phyloP scores from a whole-genome alignment of 37 sponge, comb jelly and placozoan genomes.

The Ephydatia muelleri region DNA sequence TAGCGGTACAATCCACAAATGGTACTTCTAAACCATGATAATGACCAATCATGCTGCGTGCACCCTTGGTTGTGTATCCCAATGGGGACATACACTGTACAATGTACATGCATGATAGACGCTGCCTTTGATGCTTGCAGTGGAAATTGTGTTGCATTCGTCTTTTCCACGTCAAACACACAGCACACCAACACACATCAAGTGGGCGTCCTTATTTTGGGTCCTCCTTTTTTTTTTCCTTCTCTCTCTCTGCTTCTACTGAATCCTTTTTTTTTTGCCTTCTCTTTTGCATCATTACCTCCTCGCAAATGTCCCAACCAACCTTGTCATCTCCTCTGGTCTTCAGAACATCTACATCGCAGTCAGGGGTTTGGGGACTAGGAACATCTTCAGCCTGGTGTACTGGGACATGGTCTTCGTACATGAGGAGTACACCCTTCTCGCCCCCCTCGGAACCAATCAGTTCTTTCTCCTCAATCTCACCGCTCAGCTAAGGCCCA shows the following conservation, averaged over 20 bases:
- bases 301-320: background rate
- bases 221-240: background rate
- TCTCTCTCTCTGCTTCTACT: background rate
- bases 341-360: slow-evolving; percentile 68
- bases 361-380: slow-evolving; percentile 41
- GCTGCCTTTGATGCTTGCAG: no score
- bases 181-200: background rate
- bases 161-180: no score
- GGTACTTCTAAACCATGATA: no score
- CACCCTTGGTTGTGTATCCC: no score
- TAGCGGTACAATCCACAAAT: no score
- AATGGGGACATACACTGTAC: no score
- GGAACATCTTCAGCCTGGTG: slow-evolving; percentile 63
- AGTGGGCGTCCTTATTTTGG: background rate
- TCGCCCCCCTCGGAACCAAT: slow-evolving; percentile 24
- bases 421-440: slow-evolving; percentile 42
- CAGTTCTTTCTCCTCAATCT: slow-evolving; percentile 25
- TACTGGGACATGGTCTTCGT: slow-evolving; percentile 76
- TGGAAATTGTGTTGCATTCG: no score
- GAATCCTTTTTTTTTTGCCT: background rate
- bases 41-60: no score
- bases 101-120: no score
- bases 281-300: background rate
- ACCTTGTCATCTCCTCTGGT: background rate
- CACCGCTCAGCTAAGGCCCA: slow-evolving; percentile 7